Evolutionary conservation across 2,888 invertebrate genomes (phyloP).

Genomic region (Aphidoletes aphidimyza): DNA sequence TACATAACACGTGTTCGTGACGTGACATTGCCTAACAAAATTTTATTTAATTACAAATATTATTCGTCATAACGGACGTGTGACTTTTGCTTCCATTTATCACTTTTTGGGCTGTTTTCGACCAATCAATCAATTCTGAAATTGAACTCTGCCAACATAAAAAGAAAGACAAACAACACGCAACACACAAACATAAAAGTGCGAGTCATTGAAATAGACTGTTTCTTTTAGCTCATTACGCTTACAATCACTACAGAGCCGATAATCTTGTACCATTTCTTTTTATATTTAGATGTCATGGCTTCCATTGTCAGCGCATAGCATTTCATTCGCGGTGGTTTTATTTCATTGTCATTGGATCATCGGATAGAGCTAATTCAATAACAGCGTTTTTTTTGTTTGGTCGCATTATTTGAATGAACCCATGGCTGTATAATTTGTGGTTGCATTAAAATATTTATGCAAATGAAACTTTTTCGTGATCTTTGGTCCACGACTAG

Average conservation of each 20-base stretch:
- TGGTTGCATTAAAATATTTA: too few relatives aligned
- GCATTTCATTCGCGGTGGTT: neutral
- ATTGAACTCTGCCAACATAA: neutral
- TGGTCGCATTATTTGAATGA: constrained; percentile 9
- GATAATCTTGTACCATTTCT: neutral
- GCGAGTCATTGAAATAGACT: neutral
- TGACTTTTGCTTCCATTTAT: constrained; percentile 15
- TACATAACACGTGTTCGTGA: neutral
- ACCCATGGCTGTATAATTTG: too few relatives aligned
- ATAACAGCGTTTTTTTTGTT: neutral
- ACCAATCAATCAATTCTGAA: neutral
- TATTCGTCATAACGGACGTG: neutral
- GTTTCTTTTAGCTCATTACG: neutral
- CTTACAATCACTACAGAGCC: neutral
- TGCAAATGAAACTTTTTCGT: too few relatives aligned
- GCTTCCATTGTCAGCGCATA: neutral
- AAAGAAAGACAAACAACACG: too few relatives aligned
- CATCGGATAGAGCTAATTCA: neutral
- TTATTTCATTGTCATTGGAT: neutral
- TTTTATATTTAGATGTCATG: constrained; percentile 1
- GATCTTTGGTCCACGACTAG: neutral
- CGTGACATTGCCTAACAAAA: neutral
- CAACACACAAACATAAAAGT: neutral
- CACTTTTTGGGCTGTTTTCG: neutral
- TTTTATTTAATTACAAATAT: neutral